These are phyloP conservation scores for Blastomussa wellsi DNA, from an alignment of 92 coral and sea anemone species.

Conservation along the genomic window DNA sequence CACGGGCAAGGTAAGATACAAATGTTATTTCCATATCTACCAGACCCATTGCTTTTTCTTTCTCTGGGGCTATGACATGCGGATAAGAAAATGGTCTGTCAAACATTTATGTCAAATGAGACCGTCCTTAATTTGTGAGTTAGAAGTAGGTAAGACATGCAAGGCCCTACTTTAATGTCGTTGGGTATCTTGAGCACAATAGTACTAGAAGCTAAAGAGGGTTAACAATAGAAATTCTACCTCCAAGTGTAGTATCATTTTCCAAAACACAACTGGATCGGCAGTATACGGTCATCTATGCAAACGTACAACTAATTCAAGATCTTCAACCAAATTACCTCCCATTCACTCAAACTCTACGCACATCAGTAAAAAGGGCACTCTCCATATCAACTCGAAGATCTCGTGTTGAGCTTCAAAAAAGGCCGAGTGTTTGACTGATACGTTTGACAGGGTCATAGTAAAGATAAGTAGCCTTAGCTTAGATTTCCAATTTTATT, in stretches of 20 bases:
- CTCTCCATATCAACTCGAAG: not conserved
- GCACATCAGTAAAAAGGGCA: not conserved
- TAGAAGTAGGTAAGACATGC: not conserved
- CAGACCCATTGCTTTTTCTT: not conserved
- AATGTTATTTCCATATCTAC: not conserved
- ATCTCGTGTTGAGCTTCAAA: not conserved
- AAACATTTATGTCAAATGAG: not conserved
- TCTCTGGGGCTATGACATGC: not conserved
- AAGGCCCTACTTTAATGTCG: not conserved
- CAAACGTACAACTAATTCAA: not conserved
- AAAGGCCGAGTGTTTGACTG: not conserved
- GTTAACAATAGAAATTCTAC: slow-evolving; percentile 11
- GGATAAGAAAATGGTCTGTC: not conserved
- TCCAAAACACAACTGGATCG: not conserved
- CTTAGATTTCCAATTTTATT: not conserved
- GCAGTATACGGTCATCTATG: not conserved
- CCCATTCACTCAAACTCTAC: not conserved
- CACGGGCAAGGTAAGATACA: slow-evolving; percentile 57
- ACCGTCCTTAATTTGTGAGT: not conserved
- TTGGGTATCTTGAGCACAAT: not conserved
- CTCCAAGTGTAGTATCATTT: not conserved
- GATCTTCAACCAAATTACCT: not conserved
- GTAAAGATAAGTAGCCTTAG: not conserved
- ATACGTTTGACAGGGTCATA: not conserved
- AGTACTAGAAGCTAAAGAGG: slow-evolving; percentile 12